These are phyloP conservation scores for Erythrolamprus reginae DNA, from an alignment of 2,113 vertebrate genomes.

Conservation along the genomic window DNA sequence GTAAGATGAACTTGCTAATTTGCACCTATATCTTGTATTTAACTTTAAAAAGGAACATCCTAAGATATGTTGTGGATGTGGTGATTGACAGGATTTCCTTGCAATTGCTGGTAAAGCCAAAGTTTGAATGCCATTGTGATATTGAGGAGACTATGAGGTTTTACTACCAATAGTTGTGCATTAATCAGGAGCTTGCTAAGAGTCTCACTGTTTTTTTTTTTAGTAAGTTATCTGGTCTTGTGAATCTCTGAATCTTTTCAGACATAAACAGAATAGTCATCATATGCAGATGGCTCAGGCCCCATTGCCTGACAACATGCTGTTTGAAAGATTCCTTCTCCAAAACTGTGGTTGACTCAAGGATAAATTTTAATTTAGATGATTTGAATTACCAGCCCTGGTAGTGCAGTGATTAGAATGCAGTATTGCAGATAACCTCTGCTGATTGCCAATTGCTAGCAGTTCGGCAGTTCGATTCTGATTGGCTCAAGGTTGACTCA, in stretches of 20 bases:
- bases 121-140: not conserved
- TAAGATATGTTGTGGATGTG: not conserved
- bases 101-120: not conserved
- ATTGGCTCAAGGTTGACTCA: too few species aligned
- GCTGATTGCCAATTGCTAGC: too few species aligned
- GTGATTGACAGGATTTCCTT: not conserved
- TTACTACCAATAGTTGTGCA: not conserved
- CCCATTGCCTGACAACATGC: not conserved
- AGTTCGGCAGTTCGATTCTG: too few species aligned
- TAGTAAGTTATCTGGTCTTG: not conserved
- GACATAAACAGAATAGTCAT: not conserved
- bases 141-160: not conserved
- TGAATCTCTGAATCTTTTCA: not conserved
- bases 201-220: not conserved
- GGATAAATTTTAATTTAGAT: not conserved
- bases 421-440: too few species aligned
- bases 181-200: not conserved
- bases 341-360: not conserved
- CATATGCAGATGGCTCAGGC: not conserved
- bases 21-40: too few species aligned
- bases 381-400: not conserved
- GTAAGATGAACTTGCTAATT: slow-evolving; percentile 48
- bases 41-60: not conserved
- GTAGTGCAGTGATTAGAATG: too few species aligned
- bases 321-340: not conserved